Conservation (phyloP, 1,140 invertebrate genomes). For the Megathymus violae region DNA sequence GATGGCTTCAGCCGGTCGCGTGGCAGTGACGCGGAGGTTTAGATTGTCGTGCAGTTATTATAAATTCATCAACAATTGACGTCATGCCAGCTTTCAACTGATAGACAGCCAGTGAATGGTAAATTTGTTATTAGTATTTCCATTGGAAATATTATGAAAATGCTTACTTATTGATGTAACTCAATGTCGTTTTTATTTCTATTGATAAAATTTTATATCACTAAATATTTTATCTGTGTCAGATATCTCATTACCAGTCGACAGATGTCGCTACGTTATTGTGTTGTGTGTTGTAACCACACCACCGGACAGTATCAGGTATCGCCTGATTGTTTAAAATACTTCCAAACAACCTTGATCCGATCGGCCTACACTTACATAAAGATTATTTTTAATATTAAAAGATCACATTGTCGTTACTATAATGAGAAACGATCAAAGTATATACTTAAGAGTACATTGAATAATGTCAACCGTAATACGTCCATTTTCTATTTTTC, state of each 20-base stretch:
- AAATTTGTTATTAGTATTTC: neutral
- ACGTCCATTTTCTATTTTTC: no score
- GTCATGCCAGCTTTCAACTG: conserved; percentile 19
- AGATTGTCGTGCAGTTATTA: conserved; percentile 25
- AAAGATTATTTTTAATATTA: no score
- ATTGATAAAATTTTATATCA: no score
- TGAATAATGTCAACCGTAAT: no score
- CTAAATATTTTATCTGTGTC: no score
- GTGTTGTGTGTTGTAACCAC: neutral
- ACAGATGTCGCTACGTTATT: neutral
- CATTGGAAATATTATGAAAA: neutral
- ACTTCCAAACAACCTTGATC: conserved; percentile 8
- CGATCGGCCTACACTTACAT: neutral
- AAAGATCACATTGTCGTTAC: no score
- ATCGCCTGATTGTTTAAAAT: neutral
- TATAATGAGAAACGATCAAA: no score
- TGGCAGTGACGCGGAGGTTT: conserved; percentile 15
- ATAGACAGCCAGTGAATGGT: conserved; percentile 9
- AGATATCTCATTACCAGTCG: neutral
- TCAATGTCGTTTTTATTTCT: no score
- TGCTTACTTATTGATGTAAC: no score
- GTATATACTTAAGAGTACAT: no score
- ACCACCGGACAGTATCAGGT: neutral
- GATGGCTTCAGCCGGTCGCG: conserved; percentile 21
- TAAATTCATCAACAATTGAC: conserved; percentile 19